Evolutionary conservation across 2,888 invertebrate species (phyloP).

Genomic region (Nephrocerus scutellatus): DNA sequence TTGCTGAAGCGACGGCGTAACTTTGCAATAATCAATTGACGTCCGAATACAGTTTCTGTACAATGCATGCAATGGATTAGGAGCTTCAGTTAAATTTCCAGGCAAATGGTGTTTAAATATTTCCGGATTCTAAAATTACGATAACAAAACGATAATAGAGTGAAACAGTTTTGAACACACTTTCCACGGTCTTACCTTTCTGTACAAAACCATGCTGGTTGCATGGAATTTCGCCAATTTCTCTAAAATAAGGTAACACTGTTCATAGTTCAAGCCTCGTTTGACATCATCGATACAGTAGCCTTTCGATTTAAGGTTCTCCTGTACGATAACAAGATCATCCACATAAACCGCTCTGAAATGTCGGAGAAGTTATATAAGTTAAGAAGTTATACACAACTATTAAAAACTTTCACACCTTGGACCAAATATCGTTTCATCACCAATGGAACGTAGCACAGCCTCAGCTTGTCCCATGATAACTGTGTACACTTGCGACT

Average conservation of each 20-base stretch:
- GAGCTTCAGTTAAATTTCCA: slow-evolving; percentile 30
- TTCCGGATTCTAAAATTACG: slow-evolving; percentile 26
- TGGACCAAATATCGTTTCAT: slow-evolving; percentile 30
- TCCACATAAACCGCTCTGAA: slow-evolving; percentile 31
- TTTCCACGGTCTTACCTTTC: slow-evolving; percentile 44
- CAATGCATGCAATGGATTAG: slow-evolving; percentile 31
- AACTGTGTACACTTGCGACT: slow-evolving; percentile 28
- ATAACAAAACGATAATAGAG: background rate
- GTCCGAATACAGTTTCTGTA: slow-evolving; percentile 28
- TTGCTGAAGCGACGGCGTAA: slow-evolving; percentile 22
- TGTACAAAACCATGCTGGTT: slow-evolving; percentile 48
- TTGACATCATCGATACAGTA: slow-evolving; percentile 50
- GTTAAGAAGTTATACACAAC: too few species aligned
- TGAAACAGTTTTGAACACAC: background rate
- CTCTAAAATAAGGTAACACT: slow-evolving; percentile 47
- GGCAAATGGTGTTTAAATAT: slow-evolving; percentile 30
- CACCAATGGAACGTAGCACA: slow-evolving; percentile 25
- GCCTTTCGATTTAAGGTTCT: slow-evolving; percentile 50
- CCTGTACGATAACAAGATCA: slow-evolving; percentile 41
- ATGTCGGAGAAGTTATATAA: background rate
- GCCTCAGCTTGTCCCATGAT: slow-evolving; percentile 25
- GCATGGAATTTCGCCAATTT: slow-evolving; percentile 53
- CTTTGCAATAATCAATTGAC: slow-evolving; percentile 29
- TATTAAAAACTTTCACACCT: slow-evolving; percentile 28
- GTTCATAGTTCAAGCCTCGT: slow-evolving; percentile 49